Percentiles rank a stretch among this genome's conserved stretches.
Evolutionary conservation across 2,888 invertebrate species (phyloP).

Genomic region (Clunio marinus): DNA sequence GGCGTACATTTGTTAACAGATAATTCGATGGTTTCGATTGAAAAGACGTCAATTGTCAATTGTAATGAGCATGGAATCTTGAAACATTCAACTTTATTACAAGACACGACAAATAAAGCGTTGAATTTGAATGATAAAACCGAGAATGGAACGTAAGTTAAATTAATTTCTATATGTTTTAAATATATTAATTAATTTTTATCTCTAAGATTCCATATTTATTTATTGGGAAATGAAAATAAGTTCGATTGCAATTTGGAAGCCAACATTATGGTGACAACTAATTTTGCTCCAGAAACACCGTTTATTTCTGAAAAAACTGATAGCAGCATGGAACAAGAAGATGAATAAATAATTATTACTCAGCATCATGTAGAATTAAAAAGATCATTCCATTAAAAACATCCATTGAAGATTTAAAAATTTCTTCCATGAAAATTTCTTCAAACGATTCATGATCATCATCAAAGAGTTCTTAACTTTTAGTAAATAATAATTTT

Average conservation of each 20-base stretch:
- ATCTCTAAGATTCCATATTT: neutral
- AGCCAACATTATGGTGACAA: too few species aligned
- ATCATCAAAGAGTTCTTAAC: too few species aligned
- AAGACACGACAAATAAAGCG: neutral
- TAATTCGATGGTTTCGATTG: constrained; percentile 47
- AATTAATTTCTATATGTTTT: neutral
- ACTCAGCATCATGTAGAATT: too few species aligned
- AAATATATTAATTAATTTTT: neutral
- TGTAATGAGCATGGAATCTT: constrained; percentile 54
- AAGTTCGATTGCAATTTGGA: neutral
- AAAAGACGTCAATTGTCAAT: constrained; percentile 49
- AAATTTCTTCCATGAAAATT: too few species aligned
- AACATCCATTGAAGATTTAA: too few species aligned
- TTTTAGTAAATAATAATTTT: too few species aligned
- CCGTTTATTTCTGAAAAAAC: too few species aligned
- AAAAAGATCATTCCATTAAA: too few species aligned
- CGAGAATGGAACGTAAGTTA: neutral
- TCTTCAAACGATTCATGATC: too few species aligned
- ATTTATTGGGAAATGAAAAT: neutral
- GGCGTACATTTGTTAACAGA: constrained; percentile 53
- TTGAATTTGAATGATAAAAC: neutral
- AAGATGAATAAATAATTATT: too few species aligned
- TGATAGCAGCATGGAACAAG: too few species aligned
- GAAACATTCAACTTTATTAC: neutral
- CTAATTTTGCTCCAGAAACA: too few species aligned